Evolutionary conservation across 2,888 invertebrate genomes (phyloP).

Genomic region (Bursaphelenchus okinawaensis): DNA sequence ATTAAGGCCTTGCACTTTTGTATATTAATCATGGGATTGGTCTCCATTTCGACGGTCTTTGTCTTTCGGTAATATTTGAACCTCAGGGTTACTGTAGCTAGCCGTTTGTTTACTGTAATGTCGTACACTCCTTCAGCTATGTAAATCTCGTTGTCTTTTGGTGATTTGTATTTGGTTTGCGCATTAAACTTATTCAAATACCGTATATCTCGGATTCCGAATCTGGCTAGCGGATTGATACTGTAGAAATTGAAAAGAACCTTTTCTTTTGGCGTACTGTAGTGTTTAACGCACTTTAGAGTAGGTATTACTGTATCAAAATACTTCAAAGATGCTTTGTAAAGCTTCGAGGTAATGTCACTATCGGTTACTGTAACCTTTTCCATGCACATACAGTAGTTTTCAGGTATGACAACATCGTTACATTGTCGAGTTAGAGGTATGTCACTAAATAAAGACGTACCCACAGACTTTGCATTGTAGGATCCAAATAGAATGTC

Average conservation of each 20-base stretch:
- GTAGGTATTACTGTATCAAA: too few relatives aligned
- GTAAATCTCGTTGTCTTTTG: background rate
- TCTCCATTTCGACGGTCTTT: too few relatives aligned
- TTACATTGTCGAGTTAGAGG: conserved; percentile 35
- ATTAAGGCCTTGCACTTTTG: background rate
- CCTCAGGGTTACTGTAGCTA: too few relatives aligned
- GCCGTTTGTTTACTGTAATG: too few relatives aligned
- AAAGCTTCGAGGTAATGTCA: background rate
- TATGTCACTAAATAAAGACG: conserved; percentile 28
- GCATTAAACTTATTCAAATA: background rate
- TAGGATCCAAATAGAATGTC: conserved; percentile 6
- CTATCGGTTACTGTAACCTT: background rate
- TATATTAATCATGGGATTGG: too few relatives aligned
- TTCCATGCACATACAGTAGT: conserved; percentile 41
- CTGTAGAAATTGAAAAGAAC: background rate
- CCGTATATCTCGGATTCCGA: background rate
- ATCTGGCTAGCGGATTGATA: background rate
- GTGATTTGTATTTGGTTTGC: background rate
- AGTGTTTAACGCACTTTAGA: background rate
- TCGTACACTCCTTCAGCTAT: too few relatives aligned
- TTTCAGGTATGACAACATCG: conserved; percentile 38
- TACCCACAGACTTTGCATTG: conserved; percentile 22
- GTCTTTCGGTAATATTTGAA: too few relatives aligned
- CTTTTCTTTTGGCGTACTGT: background rate
- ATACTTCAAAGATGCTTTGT: background rate